These are phyloP conservation scores for Trematomus bernacchii DNA, from an alignment of 2,797 vertebrate genomes.

Conservation along the genomic window DNA sequence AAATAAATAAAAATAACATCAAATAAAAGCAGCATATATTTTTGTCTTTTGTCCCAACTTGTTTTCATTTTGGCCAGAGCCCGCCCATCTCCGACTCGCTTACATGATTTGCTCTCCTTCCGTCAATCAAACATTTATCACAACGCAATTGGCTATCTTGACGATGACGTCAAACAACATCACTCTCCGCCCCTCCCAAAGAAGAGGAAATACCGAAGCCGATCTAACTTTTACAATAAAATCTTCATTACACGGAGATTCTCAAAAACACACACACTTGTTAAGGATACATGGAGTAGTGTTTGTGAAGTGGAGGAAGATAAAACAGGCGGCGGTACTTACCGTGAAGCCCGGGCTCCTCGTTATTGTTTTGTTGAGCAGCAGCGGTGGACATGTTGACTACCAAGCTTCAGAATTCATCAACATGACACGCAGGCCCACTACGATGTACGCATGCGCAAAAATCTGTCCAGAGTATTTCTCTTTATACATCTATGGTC, in stretches of 20 bases:
- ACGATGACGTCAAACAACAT: conserved; percentile 52
- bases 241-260: conserved; percentile 22
- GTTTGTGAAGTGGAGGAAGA: background rate
- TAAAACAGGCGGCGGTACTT: conserved; percentile 30
- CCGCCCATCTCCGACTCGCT: conserved; percentile 56
- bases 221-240: conserved; percentile 78
- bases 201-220: conserved; percentile 79
- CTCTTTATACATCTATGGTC: background rate
- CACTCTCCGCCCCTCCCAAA: conserved; percentile 62
- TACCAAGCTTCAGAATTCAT: conserved; percentile 71
- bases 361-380: conserved; percentile 87
- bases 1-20: background rate
- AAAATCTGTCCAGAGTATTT: conserved; percentile 4
- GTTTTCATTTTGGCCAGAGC: conserved; percentile 78
- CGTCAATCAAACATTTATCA: conserved; percentile 64
- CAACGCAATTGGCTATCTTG: conserved; percentile 61
- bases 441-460: conserved; percentile 71
- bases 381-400: conserved; percentile 87
- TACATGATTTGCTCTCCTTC: conserved; percentile 57
- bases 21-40: conserved; percentile 34
- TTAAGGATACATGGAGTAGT: background rate
- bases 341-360: conserved; percentile 87
- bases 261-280: background rate
- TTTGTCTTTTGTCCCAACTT: conserved; percentile 72
- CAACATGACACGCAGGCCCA: conserved; percentile 74